Evolutionary conservation across 1,140 invertebrate species (phyloP), one percentile per base, ranked within the genome.

Genomic region (Drosophila dunni): DNA sequence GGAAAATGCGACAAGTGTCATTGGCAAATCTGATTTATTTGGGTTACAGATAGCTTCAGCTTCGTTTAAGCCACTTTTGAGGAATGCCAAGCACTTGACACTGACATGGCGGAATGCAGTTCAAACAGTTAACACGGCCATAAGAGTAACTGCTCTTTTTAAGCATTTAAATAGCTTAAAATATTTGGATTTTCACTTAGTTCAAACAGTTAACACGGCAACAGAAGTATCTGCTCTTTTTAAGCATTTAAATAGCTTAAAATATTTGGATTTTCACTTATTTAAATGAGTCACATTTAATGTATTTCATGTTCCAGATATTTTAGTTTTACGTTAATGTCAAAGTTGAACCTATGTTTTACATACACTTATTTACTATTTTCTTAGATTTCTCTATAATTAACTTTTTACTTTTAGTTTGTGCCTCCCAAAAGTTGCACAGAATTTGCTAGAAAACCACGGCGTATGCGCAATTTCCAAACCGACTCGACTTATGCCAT

Each of bases 391-490:
- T 54, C 29, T 29, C 33, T 29, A 1, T 20, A 7, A n/a, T n/a
- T 13, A 44, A 20, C 33, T 45, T 40, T 24, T 17, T 11, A 42
- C 10, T 7, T 24, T 15, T 40, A 11, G 5, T 29, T 29, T 5
- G 24, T 29, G 24, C 11, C 13, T 54, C 13, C n/a, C 20, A 2
- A 1, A 45, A 54, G 7, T 20, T 1, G 29, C 20, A 15, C 5
- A 48, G 24, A 42, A 44, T 33, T 6, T 44, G 36, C 56, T 6
- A 29, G 7, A 48, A 46, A 70, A 29, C 24, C 48, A 42, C 29
- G 33, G 17, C 68, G 50, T 56, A 64, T 64, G 34, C 51, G 60
- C 36, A 71, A 64, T 34, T 33, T 33, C 15, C 15, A 3, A 54
- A 13, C 4, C 54, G 2, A 17, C 29, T 34, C 4, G 8, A 13